phyloP scores from a whole-genome alignment of 2,888 invertebrate species.

The Thumatha senex region DNA sequence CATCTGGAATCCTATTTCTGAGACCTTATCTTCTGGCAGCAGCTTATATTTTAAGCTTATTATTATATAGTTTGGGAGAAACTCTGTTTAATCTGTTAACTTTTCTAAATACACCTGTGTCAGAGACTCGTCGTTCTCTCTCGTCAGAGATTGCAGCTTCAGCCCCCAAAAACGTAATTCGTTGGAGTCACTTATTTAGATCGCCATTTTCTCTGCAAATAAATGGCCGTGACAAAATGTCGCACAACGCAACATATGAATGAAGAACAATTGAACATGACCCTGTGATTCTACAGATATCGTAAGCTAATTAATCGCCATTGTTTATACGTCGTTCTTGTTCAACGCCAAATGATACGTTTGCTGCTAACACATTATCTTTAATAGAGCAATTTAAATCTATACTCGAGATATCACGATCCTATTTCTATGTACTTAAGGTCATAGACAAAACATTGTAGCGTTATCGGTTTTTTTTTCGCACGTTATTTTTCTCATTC shows the following conservation, averaged over 20 bases:
- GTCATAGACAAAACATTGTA: constrained; percentile 18
- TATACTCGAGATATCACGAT: constrained; percentile 10
- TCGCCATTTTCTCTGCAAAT: neutral
- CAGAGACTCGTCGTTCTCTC: too few species aligned
- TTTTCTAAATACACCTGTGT: too few species aligned
- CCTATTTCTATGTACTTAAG: constrained; percentile 20
- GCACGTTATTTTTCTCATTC: constrained; percentile 61
- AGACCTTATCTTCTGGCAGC: too few species aligned
- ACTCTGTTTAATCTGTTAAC: too few species aligned
- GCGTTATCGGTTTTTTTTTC: constrained; percentile 34
- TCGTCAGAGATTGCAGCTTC: too few species aligned
- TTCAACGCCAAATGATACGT: constrained; percentile 20
- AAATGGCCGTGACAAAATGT: neutral
- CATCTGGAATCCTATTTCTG: too few species aligned
- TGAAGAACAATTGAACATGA: constrained; percentile 3
- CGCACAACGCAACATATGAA: neutral
- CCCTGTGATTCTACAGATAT: constrained; percentile 6
- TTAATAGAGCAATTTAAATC: constrained; percentile 33
- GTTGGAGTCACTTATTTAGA: neutral
- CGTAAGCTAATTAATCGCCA: constrained; percentile 1
- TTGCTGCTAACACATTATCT: constrained; percentile 25
- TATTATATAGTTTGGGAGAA: too few species aligned
- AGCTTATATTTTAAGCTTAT: too few species aligned
- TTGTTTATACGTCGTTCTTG: constrained; percentile 9
- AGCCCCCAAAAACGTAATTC: too few species aligned